phyloP scores from a whole-genome alignment of 2,113 vertebrate species.

The Argyrosomus japonicus region DNA sequence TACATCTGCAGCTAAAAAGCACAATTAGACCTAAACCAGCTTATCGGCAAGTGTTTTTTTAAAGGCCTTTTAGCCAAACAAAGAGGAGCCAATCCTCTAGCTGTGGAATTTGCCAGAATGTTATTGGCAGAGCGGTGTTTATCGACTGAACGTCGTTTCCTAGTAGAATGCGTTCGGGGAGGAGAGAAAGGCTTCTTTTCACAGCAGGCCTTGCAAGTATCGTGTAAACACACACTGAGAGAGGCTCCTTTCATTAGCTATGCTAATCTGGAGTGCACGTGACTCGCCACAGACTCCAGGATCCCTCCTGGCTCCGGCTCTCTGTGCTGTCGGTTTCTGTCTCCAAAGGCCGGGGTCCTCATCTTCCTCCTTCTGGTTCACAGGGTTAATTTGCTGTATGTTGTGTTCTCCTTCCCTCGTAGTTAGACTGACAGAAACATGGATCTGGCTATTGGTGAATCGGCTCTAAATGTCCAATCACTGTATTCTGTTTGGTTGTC shows the following conservation, averaged over 20 bases:
- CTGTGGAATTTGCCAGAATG: constrained; percentile 59
- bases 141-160: constrained; percentile 61
- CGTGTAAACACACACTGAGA: constrained; percentile 77
- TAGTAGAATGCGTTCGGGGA: constrained; percentile 64
- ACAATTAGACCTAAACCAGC: constrained; percentile 26
- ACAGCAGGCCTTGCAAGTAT: constrained; percentile 56
- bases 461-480: constrained; percentile 1
- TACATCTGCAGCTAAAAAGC: constrained; percentile 40
- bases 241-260: constrained; percentile 82
- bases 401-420: constrained; percentile 11
- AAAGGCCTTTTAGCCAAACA: constrained; percentile 54
- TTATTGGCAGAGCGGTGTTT: constrained; percentile 66
- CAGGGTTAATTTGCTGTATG: constrained; percentile 43
- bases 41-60: constrained; percentile 48
- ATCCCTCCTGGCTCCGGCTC: constrained; percentile 56
- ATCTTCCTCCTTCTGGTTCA: constrained; percentile 53
- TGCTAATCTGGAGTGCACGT: constrained; percentile 79
- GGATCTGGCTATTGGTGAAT: constrained; percentile 23
- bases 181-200: constrained; percentile 75
- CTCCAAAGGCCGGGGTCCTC: constrained; percentile 44
- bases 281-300: constrained; percentile 66
- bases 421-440: constrained; percentile 38
- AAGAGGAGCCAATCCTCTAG: constrained; percentile 51
- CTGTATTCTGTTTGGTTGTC: neutral
- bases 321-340: constrained; percentile 39